Conservation (phyloP, 2,888 invertebrate genomes). For the Hipparchia semele region DNA sequence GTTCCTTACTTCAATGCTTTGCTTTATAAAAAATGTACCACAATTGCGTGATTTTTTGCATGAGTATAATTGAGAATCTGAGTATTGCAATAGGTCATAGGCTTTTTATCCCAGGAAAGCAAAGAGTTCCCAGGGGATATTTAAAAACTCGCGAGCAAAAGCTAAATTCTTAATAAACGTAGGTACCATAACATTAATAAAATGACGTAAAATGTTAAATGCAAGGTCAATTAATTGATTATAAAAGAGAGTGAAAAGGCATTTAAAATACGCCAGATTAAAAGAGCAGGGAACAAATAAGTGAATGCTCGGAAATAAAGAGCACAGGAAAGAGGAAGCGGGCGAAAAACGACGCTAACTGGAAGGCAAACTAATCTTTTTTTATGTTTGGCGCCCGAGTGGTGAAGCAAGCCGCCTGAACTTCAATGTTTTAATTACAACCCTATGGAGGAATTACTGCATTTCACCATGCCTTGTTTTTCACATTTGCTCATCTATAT, state of each 20-base stretch:
- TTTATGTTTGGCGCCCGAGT: conserved; percentile 23
- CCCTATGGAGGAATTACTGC: conserved; percentile 11
- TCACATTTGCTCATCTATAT: background rate
- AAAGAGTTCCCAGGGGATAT: too few relatives aligned
- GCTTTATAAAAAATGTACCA: too few relatives aligned
- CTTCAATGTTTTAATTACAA: conserved; percentile 25
- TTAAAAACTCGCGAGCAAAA: too few relatives aligned
- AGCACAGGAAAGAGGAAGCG: conserved; percentile 19
- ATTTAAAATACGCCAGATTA: conserved; percentile 9
- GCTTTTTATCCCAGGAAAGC: too few relatives aligned
- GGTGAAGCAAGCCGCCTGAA: conserved; percentile 19
- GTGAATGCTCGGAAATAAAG: conserved; percentile 15
- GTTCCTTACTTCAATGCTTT: too few relatives aligned
- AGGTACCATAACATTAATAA: background rate
- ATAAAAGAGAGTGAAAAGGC: background rate
- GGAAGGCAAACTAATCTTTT: conserved; percentile 25
- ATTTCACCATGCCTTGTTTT: conserved; percentile 4
- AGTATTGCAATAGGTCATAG: too few relatives aligned
- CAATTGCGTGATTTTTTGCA: background rate
- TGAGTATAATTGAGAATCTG: background rate
- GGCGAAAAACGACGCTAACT: conserved; percentile 26
- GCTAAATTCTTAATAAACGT: too few relatives aligned
- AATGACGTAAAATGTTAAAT: background rate
- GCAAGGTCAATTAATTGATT: background rate
- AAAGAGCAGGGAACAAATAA: conserved; percentile 21